Conservation (phyloP, 2,888 invertebrate genomes). For the Scaptomyza cyrtandrae region DNA sequence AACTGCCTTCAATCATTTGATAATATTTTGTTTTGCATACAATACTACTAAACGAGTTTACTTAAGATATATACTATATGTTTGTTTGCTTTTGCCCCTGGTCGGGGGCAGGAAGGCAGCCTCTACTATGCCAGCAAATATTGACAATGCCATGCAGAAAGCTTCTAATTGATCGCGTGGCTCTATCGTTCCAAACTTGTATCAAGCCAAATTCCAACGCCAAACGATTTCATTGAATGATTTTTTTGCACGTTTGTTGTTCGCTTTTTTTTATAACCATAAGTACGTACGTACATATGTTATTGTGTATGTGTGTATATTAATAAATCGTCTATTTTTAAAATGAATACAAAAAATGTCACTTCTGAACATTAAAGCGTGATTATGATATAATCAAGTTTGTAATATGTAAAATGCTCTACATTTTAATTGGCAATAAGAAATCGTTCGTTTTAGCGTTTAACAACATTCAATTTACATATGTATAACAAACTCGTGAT, state of each 20-base stretch:
- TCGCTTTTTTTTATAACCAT: conserved; percentile 13
- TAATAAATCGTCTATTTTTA: neutral
- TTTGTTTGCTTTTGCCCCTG: conserved; percentile 25
- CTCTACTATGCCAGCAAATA: conserved; percentile 50
- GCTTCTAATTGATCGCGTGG: conserved; percentile 61
- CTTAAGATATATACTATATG: conserved; percentile 20
- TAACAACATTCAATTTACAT: conserved; percentile 35
- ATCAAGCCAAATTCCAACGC: conserved; percentile 21
- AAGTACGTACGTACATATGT: neutral
- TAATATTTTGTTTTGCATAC: conserved; percentile 74
- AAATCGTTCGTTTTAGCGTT: neutral
- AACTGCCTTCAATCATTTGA: conserved; percentile 61
- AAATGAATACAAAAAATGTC: neutral
- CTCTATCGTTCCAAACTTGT: conserved; percentile 6
- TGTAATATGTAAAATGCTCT: neutral
- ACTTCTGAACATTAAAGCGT: neutral
- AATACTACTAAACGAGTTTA: conserved; percentile 27
- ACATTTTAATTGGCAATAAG: neutral
- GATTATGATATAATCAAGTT: neutral
- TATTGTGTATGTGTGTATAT: neutral
- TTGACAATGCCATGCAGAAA: conserved; percentile 54
- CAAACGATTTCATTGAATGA: conserved; percentile 54
- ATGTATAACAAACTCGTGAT: conserved; percentile 40
- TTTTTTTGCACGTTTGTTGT: conserved; percentile 62
- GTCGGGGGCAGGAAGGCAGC: neutral